Conservation (phyloP, 2,888 invertebrate species). For the Drosophila suboccidentalis region DNA sequence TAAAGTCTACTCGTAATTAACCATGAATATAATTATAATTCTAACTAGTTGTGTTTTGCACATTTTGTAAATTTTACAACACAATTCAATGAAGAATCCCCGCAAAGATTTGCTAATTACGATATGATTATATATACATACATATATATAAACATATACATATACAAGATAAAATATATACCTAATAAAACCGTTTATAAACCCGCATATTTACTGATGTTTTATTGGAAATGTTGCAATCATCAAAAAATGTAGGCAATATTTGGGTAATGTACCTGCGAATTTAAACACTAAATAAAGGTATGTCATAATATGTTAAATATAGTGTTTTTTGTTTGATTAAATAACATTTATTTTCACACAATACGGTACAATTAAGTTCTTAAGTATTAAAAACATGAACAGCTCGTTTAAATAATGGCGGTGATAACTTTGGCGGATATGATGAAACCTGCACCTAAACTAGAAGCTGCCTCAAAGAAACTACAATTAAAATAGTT, state of each 20-base stretch:
- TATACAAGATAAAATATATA: conserved; percentile 31
- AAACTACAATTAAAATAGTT: background rate
- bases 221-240: background rate
- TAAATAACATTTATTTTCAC: conserved; percentile 36
- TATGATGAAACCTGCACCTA: conserved; percentile 3
- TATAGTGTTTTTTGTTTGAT: background rate
- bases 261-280: background rate
- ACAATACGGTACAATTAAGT: conserved; percentile 1
- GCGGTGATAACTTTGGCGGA: background rate
- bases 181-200: conserved; percentile 74
- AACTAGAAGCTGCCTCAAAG: background rate
- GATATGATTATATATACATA: conserved; percentile 19
- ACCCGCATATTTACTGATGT: conserved; percentile 37
- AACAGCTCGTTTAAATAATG: background rate
- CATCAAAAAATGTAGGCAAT: background rate
- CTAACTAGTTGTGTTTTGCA: conserved; percentile 76
- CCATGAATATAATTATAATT: conserved; percentile 38
- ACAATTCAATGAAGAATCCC: conserved; percentile 52
- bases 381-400: background rate
- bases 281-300: background rate
- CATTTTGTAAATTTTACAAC: conserved; percentile 78
- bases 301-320: too few species aligned
- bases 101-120: conserved; percentile 59
- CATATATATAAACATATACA: conserved; percentile 33
- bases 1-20: conserved; percentile 46